Evolutionary conservation across 2,888 invertebrate species (phyloP), one percentile per base, ranked within the genome.

Genomic region (Eudemis profundana): DNA sequence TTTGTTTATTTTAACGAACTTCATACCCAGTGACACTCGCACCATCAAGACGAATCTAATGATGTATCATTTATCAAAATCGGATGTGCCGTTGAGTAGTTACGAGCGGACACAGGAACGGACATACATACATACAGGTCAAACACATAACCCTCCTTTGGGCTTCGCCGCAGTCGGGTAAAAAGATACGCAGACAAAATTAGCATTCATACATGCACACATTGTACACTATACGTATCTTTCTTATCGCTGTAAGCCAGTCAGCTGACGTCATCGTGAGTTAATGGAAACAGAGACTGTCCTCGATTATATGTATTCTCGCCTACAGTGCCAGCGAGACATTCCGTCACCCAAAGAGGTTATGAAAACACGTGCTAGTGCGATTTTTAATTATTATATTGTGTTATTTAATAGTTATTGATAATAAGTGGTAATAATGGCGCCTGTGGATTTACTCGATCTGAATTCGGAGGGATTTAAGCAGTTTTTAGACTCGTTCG

Each of bases 401-500:
- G 33, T 33, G 33, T 8, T 10, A 8, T 2, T 33, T 33, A 33
- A 33, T 33, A 23, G 33, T 33, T 2, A 33, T 33, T 33, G 8
- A 4, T 33, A 33, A 12, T 49, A 68, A 69, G 42, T 61, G 54
- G 68, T 70, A 62, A 78, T 78, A 72, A 79, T 78, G 79, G 72
- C 70, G 12, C 86, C 90, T 29, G 82, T 88, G 71, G 79, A 92
- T 72, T 72, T 95, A 38, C 75, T 83, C 36, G 86, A 88, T 49
- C 74, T 94, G 7, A 76, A 86, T 14, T 78, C 84, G 56, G 82
- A 82, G 46, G 92, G 92, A 47, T 82, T 94, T 14, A 84, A 89
- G 69, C 76, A 81, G 66, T 94, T 94, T 73, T 69, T 96, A 8
- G 87, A 93, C 70, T 94, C 94, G 1, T 94, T 96, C 72, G 96